A percentile compares a stretch with the other conserved stretches of the same genome.
Conservation (phyloP, 2,888 invertebrate genomes). For the Drosophila neonasuta region DNA sequence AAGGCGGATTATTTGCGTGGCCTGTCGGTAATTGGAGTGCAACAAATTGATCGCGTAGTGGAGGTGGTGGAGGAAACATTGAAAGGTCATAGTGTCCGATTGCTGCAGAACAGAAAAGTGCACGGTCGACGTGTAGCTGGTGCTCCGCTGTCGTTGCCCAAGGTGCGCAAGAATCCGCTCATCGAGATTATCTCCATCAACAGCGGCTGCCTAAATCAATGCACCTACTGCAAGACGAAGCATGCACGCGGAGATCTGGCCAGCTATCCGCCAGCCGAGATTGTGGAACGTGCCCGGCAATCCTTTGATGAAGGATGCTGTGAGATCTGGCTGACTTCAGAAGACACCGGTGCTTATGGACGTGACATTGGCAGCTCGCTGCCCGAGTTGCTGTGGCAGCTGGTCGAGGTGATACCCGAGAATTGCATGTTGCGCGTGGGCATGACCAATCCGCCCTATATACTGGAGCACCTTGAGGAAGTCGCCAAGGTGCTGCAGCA, state of each 20-base stretch:
- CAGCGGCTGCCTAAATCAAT: slow-evolving; percentile 98
- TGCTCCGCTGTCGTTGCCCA: slow-evolving; percentile 93
- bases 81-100: slow-evolving; percentile 91
- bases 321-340: slow-evolving; percentile 98
- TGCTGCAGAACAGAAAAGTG: slow-evolving; percentile 91
- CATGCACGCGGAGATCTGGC: slow-evolving; percentile 98
- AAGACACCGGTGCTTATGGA: slow-evolving; percentile 99
- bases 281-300: slow-evolving; percentile 92
- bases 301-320: slow-evolving; percentile 95
- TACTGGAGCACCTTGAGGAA: slow-evolving; percentile 95
- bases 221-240: slow-evolving; percentile 99
- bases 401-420: slow-evolving; percentile 87
- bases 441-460: slow-evolving; percentile 99
- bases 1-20: slow-evolving; percentile 85
- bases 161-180: slow-evolving; percentile 96
- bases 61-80: slow-evolving; percentile 99
- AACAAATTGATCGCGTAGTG: slow-evolving; percentile 98
- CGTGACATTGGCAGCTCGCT: slow-evolving; percentile 94
- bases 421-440: slow-evolving; percentile 93
- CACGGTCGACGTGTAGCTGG: slow-evolving; percentile 92
- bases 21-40: slow-evolving; percentile 97
- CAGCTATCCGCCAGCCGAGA: slow-evolving; percentile 95
- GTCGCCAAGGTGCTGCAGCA: slow-evolving; percentile 93
- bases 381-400: slow-evolving; percentile 91
- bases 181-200: slow-evolving; percentile 98